Conservation (phyloP, 1,140 invertebrate species). For the Leptoteleia sp. region DNA sequence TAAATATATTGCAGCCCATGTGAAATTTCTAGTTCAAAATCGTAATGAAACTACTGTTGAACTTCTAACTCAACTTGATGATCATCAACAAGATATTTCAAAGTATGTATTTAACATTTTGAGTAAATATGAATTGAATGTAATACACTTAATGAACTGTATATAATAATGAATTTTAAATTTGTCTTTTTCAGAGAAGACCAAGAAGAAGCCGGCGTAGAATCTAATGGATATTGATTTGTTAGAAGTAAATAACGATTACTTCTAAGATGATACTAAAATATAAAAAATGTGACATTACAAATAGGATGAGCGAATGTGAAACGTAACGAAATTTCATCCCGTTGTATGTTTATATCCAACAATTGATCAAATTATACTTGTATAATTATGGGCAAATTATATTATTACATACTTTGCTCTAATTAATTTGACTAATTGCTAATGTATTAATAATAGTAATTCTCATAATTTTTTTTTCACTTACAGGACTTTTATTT, state of each 20-base stretch:
- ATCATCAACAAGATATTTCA: slow-evolving; percentile 71
- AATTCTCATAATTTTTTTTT: background rate
- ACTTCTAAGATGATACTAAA: too few species aligned
- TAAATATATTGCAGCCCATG: slow-evolving; percentile 83
- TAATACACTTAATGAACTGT: background rate
- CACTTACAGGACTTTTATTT: background rate
- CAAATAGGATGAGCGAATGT: slow-evolving; percentile 53
- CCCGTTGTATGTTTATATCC: slow-evolving; percentile 42
- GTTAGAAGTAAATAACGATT: slow-evolving; percentile 76
- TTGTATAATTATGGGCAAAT: too few species aligned
- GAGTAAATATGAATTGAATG: too few species aligned
- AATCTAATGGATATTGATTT: slow-evolving; percentile 70
- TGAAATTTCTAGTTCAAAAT: slow-evolving; percentile 81
- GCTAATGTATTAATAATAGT: background rate
- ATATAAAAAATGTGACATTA: too few species aligned
- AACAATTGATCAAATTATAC: slow-evolving; percentile 1
- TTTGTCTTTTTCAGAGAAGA: slow-evolving; percentile 72
- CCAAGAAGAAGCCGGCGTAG: slow-evolving; percentile 76
- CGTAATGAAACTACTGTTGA: slow-evolving; percentile 82
- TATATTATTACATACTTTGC: too few species aligned
- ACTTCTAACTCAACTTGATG: slow-evolving; percentile 78
- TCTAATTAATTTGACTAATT: too few species aligned
- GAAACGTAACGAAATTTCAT: slow-evolving; percentile 28
- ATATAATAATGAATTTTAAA: background rate
- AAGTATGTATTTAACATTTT: slow-evolving; percentile 70